phyloP scores from a whole-genome alignment of 2,113 vertebrate species.

The Phrynocephalus versicolor region DNA sequence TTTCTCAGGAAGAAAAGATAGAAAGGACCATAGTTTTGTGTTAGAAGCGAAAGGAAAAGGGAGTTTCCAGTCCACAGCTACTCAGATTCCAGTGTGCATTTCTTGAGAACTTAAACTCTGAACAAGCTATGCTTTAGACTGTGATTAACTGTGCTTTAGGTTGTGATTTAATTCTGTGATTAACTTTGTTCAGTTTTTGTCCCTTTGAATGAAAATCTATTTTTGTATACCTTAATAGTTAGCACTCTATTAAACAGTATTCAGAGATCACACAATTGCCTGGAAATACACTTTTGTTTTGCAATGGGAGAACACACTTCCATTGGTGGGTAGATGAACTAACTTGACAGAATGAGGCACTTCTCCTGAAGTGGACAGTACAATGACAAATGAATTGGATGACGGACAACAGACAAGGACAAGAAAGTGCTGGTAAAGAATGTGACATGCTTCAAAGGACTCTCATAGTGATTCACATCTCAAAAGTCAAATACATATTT shows the following conservation, averaged over 20 bases:
- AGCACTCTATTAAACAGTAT: background rate
- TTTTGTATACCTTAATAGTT: background rate
- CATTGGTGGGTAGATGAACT: background rate
- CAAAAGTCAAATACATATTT: background rate
- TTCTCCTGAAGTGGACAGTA: background rate
- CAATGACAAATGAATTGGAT: background rate
- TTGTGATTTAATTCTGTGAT: background rate
- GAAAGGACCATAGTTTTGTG: background rate
- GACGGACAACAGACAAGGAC: constrained; percentile 13
- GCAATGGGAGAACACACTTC: background rate
- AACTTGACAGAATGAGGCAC: background rate
- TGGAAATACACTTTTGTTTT: background rate
- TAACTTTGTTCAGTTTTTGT: background rate
- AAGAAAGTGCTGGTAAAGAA: background rate
- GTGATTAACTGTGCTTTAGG: background rate
- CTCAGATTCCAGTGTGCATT: background rate
- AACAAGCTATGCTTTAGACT: background rate
- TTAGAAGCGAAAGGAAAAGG: background rate
- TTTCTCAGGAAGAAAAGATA: constrained; percentile 6
- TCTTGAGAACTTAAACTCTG: background rate
- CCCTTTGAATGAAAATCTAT: background rate
- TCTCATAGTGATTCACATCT: background rate
- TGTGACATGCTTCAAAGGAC: background rate
- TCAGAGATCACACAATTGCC: background rate
- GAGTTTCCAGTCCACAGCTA: background rate